Conservation (phyloP, 2,888 invertebrate genomes). For the Metacarcinus magister region DNA sequence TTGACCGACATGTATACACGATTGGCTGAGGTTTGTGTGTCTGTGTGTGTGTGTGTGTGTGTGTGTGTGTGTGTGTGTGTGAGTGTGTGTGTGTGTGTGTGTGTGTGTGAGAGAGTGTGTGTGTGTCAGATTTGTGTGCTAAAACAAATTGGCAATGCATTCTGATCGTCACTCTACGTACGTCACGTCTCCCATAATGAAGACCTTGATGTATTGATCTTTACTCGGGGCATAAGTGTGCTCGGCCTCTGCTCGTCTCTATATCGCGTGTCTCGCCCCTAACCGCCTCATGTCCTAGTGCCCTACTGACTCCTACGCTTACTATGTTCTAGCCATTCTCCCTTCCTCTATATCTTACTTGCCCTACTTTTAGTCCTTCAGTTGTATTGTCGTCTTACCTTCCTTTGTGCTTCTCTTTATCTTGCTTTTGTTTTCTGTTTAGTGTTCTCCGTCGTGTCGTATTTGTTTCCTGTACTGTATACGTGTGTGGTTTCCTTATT, state of each 20-base stretch:
- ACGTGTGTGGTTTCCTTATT: no score
- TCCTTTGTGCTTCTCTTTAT: background rate
- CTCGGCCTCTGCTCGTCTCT: background rate
- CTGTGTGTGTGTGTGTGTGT: no score
- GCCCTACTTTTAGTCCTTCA: no score
- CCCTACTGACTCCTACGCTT: background rate
- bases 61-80: no score
- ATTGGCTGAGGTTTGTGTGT: background rate
- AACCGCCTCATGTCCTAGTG: background rate
- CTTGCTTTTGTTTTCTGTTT: background rate
- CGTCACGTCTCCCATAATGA: background rate
- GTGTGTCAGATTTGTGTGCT: no score
- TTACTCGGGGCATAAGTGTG: background rate
- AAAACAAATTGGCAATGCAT: no score
- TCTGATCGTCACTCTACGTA: background rate
- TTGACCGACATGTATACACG: background rate
- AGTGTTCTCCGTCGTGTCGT: background rate
- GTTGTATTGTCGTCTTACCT: background rate
- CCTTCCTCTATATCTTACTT: no score
- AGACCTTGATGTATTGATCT: background rate
- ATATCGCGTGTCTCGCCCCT: background rate
- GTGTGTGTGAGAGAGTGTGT: no score
- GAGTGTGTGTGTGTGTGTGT: no score
- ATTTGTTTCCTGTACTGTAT: no score
- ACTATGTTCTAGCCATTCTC: no score